phyloP scores from a whole-genome alignment of 2,797 vertebrate species.

The Epinephelus coioides region DNA sequence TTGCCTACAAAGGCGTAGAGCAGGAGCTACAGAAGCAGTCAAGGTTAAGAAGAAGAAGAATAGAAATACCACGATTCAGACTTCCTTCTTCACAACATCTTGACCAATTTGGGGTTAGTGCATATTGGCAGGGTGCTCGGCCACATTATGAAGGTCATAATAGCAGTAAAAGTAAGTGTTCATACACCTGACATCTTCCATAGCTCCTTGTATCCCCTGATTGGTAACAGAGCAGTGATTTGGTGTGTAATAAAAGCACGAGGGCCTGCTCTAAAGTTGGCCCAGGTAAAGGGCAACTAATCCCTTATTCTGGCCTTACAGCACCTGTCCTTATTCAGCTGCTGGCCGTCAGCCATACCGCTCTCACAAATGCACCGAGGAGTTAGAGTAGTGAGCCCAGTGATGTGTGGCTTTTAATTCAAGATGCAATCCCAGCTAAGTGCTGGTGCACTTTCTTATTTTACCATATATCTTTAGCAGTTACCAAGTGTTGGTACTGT shows the following conservation, averaged over 20 bases:
- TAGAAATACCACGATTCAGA: too few relatives aligned
- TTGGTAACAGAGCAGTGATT: conserved; percentile 20
- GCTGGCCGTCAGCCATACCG: conserved; percentile 25
- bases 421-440: neutral
- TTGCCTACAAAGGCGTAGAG: neutral
- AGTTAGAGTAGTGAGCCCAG: neutral
- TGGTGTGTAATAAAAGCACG: conserved; percentile 12
- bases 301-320: conserved; percentile 44
- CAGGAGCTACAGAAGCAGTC: neutral
- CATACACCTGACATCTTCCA: neutral
- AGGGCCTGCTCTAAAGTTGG: conserved; percentile 28
- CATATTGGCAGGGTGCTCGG: too few relatives aligned
- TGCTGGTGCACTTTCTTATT: neutral
- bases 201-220: neutral
- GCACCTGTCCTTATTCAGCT: conserved; percentile 45
- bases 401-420: conserved; percentile 22
- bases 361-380: conserved; percentile 10
- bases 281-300: conserved; percentile 53
- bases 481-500: neutral
- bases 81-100: too few relatives aligned
- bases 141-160: conserved; percentile 1
- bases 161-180: neutral
- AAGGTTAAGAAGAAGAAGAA: too few relatives aligned
- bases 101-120: too few relatives aligned
- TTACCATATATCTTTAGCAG: too few relatives aligned